These are phyloP conservation scores for Enteromius radiatus DNA, from an alignment of 2,797 vertebrate genomes.

Conservation along the genomic window DNA sequence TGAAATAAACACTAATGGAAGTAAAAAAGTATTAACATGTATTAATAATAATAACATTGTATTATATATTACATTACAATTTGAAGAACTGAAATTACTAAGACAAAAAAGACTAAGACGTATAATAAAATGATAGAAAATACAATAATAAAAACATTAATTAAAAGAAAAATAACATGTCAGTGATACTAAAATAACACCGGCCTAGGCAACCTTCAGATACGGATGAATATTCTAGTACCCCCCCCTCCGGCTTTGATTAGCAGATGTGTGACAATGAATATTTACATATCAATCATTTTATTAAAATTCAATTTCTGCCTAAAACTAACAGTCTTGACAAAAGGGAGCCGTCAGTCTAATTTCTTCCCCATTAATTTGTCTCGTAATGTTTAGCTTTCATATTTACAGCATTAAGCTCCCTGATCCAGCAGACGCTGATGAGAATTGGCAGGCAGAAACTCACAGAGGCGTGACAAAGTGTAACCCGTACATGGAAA, in stretches of 20 bases:
- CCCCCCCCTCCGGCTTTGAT: conserved; percentile 22
- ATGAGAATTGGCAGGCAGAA: conserved; percentile 68
- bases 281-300: conserved; percentile 56
- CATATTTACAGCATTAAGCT: conserved; percentile 61
- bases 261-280: conserved; percentile 36
- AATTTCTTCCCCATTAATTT: conserved; percentile 56
- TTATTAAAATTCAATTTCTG: conserved; percentile 59
- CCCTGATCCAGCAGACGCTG: conserved; percentile 63
- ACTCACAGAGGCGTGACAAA: conserved; percentile 66
- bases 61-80: too few species aligned
- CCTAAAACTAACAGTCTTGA: conserved; percentile 54
- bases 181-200: not conserved
- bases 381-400: conserved; percentile 64
- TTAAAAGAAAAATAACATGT: not conserved
- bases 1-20: too few species aligned
- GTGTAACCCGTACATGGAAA: conserved; percentile 63
- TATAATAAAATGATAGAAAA: too few species aligned
- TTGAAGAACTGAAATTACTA: not conserved
- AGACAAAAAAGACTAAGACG: not conserved
- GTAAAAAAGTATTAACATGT: too few species aligned
- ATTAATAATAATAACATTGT: too few species aligned
- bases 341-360: conserved; percentile 27
- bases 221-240: not conserved
- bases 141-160: not conserved
- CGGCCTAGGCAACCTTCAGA: not conserved